A percentile compares a stretch with the other conserved stretches of the same genome.
Conservation (phyloP, 2,888 invertebrate genomes). For the Eupithecia vulgata region DNA sequence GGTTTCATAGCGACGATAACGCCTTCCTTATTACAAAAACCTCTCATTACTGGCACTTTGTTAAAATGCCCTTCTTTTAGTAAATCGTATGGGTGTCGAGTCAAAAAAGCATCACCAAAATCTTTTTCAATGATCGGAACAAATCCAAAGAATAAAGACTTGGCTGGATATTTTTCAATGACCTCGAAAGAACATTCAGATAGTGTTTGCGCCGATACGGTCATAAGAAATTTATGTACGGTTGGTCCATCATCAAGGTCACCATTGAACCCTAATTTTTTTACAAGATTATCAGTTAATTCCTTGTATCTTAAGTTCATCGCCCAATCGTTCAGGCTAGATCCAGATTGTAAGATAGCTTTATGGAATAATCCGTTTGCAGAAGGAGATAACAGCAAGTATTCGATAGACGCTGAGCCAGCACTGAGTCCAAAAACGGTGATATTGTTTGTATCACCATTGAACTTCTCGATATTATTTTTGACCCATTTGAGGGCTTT, state of each 20-base stretch:
- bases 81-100: conserved; percentile 64
- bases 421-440: conserved; percentile 65
- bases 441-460: conserved; percentile 62
- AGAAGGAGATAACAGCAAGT: conserved; percentile 57
- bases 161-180: conserved; percentile 25
- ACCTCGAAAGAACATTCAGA: not conserved
- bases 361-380: conserved; percentile 64
- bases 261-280: conserved; percentile 53
- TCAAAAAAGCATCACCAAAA: conserved; percentile 56
- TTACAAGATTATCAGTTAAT: conserved; percentile 48
- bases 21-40: conserved; percentile 78
- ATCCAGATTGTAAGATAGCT: conserved; percentile 66
- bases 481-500: conserved; percentile 67
- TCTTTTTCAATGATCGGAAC: conserved; percentile 64
- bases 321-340: conserved; percentile 62
- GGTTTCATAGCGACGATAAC: conserved; percentile 55
- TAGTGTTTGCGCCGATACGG: not conserved
- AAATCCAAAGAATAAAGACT: conserved; percentile 56
- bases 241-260: conserved; percentile 44
- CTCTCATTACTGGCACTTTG: conserved; percentile 74
- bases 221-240: conserved; percentile 9
- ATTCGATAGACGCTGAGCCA: conserved; percentile 62
- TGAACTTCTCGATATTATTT: conserved; percentile 60
- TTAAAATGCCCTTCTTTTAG: conserved; percentile 64
- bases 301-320: conserved; percentile 47